Evolutionary conservation across 2,113 vertebrate genomes (phyloP).

Genomic region (Syngnathus floridae): DNA sequence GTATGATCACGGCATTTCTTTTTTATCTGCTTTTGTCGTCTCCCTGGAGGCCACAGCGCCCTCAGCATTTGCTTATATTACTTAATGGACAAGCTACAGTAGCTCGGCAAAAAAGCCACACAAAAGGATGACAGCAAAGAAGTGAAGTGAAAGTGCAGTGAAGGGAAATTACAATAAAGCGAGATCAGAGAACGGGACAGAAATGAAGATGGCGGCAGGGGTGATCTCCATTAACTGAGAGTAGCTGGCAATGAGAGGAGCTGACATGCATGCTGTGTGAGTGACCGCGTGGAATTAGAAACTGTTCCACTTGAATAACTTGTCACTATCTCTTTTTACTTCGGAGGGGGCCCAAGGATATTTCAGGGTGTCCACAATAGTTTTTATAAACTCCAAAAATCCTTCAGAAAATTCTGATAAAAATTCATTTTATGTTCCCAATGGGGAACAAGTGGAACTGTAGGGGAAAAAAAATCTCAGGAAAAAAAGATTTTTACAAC

Average conservation of each 20-base stretch:
- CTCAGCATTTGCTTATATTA: neutral
- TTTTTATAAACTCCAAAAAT: no score
- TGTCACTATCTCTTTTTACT: neutral
- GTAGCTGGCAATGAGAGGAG: constrained; percentile 35
- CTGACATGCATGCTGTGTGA: constrained; percentile 37
- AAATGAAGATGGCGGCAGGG: constrained; percentile 17
- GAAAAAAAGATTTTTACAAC: no score
- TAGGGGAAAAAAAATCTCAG: no score
- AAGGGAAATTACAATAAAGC: constrained; percentile 41
- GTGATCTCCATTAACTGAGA: constrained; percentile 58
- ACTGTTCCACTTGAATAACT: constrained; percentile 27
- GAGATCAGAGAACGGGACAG: constrained; percentile 11
- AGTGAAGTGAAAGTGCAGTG: constrained; percentile 38
- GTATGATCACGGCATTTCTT: neutral
- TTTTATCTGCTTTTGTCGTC: neutral
- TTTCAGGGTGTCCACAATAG: no score
- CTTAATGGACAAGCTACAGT: neutral
- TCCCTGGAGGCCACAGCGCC: neutral
- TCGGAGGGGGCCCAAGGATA: no score
- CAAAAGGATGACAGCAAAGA: constrained; percentile 38
- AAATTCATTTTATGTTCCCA: no score
- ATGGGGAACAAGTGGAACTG: no score
- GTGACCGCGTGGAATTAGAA: constrained; percentile 49
- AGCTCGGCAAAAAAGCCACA: neutral
- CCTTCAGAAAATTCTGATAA: no score